Conservation (phyloP, 2,797 vertebrate species). For the Hemibagrus guttatus region DNA sequence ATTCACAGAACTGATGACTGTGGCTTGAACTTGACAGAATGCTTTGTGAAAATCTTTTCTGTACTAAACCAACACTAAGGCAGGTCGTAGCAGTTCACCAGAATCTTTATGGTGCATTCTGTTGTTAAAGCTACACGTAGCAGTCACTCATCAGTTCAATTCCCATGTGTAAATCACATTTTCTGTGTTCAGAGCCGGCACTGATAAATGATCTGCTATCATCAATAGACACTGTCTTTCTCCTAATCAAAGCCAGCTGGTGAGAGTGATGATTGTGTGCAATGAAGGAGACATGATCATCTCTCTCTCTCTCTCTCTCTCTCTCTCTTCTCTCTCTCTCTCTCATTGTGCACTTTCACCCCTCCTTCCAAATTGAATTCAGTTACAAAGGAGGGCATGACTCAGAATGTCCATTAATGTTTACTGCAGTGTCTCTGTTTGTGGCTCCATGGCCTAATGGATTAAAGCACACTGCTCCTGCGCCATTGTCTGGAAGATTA, state of each 20-base stretch:
- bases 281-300: constrained; percentile 53
- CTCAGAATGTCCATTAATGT: constrained; percentile 54
- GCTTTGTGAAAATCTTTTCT: constrained; percentile 7
- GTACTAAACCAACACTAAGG: not conserved
- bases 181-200: constrained; percentile 30
- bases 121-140: constrained; percentile 37
- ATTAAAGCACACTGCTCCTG: constrained; percentile 72
- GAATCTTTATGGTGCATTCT: constrained; percentile 22
- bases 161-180: constrained; percentile 48
- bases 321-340: constrained; percentile 26
- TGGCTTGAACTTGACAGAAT: not conserved
- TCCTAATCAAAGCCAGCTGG: constrained; percentile 52
- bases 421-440: constrained; percentile 54
- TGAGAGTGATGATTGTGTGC: constrained; percentile 66
- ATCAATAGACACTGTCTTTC: constrained; percentile 45
- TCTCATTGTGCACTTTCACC: constrained; percentile 47
- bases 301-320: constrained; percentile 34
- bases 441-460: constrained; percentile 66
- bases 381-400: constrained; percentile 65
- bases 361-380: constrained; percentile 68
- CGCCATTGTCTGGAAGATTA: constrained; percentile 78
- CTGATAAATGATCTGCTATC: constrained; percentile 51
- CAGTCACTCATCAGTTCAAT: constrained; percentile 32
- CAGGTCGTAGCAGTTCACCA: constrained; percentile 16
- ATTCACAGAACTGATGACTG: not conserved